Base-by-base conservation (phyloP, 2,113 vertebrate species). In the Sarotherodon lohbergeri region DNA sequence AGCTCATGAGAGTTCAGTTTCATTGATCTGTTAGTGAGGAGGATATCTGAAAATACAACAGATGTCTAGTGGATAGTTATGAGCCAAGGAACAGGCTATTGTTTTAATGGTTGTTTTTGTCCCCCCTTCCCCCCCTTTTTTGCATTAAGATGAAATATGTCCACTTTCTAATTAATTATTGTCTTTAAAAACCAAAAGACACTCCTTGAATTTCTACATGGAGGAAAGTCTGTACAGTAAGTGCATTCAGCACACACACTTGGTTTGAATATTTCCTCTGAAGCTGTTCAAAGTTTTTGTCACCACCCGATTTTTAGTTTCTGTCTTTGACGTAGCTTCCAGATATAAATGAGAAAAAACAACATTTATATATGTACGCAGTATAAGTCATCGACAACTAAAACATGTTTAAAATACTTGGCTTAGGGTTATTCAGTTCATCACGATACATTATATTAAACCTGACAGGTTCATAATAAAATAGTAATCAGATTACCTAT, bases 61-160 rank as follows among this genome's bases (percentile, higher is more conserved):
- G 11, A 19, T 10, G 0, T 48, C 41, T 76, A 2, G 24, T 48
- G 5, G 41, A 48, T 14, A 1, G 5, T 10, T 73, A 27, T 27
- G 13, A 46, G 22, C 14, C 41, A 76, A 48, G 24, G 24, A 48
- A 76, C 1, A 46, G n/a, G 17, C 3, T 17, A 29, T 73, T 36
- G 1, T 6, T 7, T 66, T 4, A 5, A 41, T 1, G 1, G 36
- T 13, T 8, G 1, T 68, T 22, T 22, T 41, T 39, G 0, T 5
- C 1, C 0, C 3, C 3, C 2, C 10, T 22, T 22, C 54, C 54
- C 3, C 3, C 12, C 1, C 0, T 9, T 46, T 24, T 46, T 10
- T 5, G 41, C 22, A 76, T 46, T 10, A 24, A 27, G 41, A 76
- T 29, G 8, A 17, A 17, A 17, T 27, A 9, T 48, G 41, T 27